Evolutionary conservation across 2,797 vertebrate genomes (phyloP).

Genomic region (Liparis tanakae): DNA sequence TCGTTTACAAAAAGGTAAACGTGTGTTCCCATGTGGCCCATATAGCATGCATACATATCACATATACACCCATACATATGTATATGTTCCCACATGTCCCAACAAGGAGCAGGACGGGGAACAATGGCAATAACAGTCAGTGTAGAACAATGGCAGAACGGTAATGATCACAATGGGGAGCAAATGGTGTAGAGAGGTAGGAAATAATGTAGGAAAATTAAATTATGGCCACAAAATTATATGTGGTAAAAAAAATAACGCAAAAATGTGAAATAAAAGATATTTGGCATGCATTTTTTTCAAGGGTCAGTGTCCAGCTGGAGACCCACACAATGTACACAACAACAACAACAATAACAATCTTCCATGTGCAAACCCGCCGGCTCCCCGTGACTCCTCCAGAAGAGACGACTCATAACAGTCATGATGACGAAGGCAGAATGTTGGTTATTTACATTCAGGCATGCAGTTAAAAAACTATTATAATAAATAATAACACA

Average conservation of each 20-base stretch:
- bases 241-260: neutral
- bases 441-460: constrained; percentile 66
- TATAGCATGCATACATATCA: constrained; percentile 84
- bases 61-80: constrained; percentile 81
- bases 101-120: constrained; percentile 55
- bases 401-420: constrained; percentile 46
- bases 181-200: constrained; percentile 29
- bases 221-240: constrained; percentile 13
- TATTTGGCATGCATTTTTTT: constrained; percentile 62
- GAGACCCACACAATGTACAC: constrained; percentile 49
- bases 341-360: constrained; percentile 13
- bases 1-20: constrained; percentile 49
- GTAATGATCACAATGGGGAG: constrained; percentile 1
- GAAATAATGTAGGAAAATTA: no score
- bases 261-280: constrained; percentile 12
- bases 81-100: constrained; percentile 73
- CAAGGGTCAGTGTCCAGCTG: constrained; percentile 4
- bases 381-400: constrained; percentile 29
- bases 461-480: constrained; percentile 78
- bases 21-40: constrained; percentile 59
- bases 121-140: constrained; percentile 53
- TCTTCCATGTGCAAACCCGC: constrained; percentile 59
- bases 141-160: constrained; percentile 42
- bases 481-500: constrained; percentile 57
- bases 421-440: constrained; percentile 57